Evolutionary conservation across 2,797 vertebrate species (phyloP).

Genomic region (Ataeniobius toweri): DNA sequence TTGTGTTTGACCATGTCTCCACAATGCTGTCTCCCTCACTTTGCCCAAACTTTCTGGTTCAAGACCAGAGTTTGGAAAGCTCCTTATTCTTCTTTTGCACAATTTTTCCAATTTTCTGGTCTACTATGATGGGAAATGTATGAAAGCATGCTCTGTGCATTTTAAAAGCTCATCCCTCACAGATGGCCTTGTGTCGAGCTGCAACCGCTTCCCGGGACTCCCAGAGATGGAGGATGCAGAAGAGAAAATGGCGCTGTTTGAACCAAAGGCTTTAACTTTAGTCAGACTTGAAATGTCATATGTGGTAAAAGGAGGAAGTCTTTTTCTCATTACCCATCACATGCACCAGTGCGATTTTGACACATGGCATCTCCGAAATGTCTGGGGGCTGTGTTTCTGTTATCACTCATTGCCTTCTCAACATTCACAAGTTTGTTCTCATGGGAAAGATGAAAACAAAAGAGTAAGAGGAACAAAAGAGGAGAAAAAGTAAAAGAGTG

Average conservation of each 20-base stretch:
- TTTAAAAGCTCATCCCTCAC: conserved; percentile 49
- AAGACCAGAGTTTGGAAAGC: conserved; percentile 61
- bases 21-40: conserved; percentile 29
- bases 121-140: conserved; percentile 54
- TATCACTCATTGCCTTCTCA: conserved; percentile 29
- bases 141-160: conserved; percentile 71
- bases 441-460: conserved; percentile 18
- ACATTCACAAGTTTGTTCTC: conserved; percentile 13
- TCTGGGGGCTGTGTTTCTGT: conserved; percentile 30
- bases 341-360: conserved; percentile 29
- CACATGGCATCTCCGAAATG: conserved; percentile 15
- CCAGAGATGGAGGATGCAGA: conserved; percentile 49
- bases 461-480: background rate
- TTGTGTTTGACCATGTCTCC: conserved; percentile 56
- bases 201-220: conserved; percentile 42
- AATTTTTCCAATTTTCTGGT: conserved; percentile 69
- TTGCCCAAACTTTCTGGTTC: conserved; percentile 45
- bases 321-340: conserved; percentile 13
- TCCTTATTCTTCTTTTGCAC: conserved; percentile 54
- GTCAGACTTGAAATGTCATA: conserved; percentile 27
- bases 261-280: conserved; percentile 10
- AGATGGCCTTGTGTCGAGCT: conserved; percentile 61
- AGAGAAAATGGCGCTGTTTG: conserved; percentile 44
- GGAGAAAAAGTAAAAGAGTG: background rate
- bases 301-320: conserved; percentile 8